Percentiles rank a stretch among this genome's conserved stretches.
phyloP scores from a whole-genome alignment of 2,113 vertebrate genomes.

The Neodon shergylaensis region DNA sequence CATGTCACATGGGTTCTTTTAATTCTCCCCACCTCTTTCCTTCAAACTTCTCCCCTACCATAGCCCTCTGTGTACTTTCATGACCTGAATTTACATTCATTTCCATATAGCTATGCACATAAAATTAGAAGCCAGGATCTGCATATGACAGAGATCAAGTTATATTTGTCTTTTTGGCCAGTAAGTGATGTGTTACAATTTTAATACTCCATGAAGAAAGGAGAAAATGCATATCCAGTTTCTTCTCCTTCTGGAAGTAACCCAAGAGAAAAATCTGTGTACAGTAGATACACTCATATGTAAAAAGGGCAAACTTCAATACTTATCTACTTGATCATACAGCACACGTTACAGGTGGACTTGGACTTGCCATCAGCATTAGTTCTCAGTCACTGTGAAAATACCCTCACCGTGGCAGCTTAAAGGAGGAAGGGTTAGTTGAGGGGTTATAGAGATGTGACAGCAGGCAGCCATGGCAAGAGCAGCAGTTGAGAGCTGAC shows the following conservation, averaged over 20 bases:
- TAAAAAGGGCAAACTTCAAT: constrained; percentile 24
- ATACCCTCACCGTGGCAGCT: background rate
- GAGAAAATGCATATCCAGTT: background rate
- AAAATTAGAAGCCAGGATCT: background rate
- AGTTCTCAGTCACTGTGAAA: background rate
- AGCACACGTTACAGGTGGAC: background rate
- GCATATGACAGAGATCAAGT: background rate
- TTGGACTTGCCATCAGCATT: background rate
- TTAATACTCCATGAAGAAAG: background rate
- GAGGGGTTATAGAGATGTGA: background rate
- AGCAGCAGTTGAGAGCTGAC: background rate
- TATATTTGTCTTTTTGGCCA: background rate
- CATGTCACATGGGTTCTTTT: background rate
- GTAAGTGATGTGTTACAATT: background rate
- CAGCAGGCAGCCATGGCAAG: background rate
- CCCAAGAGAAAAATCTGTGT: background rate
- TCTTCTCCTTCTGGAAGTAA: constrained; percentile 29
- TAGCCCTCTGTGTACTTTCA: background rate
- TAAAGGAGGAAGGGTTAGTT: background rate
- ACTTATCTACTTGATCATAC: background rate
- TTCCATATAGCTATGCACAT: no score
- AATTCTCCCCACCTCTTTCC: background rate
- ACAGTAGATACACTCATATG: background rate
- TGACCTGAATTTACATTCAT: background rate
- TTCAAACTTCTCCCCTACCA: background rate